phyloP scores from a whole-genome alignment of 2,888 invertebrate genomes.

The Pseudolycoriella hygida region DNA sequence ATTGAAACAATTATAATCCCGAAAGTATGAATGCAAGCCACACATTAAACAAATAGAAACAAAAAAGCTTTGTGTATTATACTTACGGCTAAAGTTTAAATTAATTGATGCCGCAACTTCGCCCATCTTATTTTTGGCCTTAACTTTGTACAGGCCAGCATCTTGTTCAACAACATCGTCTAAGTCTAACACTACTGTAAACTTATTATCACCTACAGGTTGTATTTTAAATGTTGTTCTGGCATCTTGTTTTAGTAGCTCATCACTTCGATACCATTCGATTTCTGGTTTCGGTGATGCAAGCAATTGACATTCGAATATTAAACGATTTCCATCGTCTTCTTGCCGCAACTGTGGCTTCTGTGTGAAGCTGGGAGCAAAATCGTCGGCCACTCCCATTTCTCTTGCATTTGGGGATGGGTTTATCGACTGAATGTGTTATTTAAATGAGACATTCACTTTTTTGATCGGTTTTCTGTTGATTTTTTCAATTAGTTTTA shows the following conservation, averaged over 20 bases:
- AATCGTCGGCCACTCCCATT: conserved; percentile 51
- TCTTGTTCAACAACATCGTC: conserved; percentile 92
- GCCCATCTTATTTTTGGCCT: conserved; percentile 92
- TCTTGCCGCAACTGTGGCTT: conserved; percentile 94
- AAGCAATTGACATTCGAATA: conserved; percentile 84
- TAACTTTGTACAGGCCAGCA: conserved; percentile 91
- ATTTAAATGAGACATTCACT: conserved; percentile 1
- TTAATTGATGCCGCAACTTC: conserved; percentile 94
- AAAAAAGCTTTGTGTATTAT: conserved; percentile 10
- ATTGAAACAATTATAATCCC: too few species aligned
- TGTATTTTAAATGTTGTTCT: conserved; percentile 80
- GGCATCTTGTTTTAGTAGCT: conserved; percentile 62
- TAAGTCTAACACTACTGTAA: conserved; percentile 78
- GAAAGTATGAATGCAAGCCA: too few species aligned
- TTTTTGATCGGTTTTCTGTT: background rate
- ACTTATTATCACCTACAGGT: conserved; percentile 69
- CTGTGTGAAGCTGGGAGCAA: conserved; percentile 96
- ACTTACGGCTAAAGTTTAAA: conserved; percentile 96
- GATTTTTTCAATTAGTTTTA: too few species aligned
- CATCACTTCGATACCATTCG: conserved; percentile 81
- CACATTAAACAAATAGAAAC: background rate
- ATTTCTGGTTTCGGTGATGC: conserved; percentile 81
- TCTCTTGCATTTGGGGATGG: conserved; percentile 4
- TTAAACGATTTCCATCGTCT: conserved; percentile 85
- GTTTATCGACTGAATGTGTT: background rate